Percentiles rank a stretch among this genome's conserved stretches.
These are phyloP conservation scores for Dermochelys coriacea DNA, from an alignment of 2,797 vertebrate species.

Conservation along the genomic window DNA sequence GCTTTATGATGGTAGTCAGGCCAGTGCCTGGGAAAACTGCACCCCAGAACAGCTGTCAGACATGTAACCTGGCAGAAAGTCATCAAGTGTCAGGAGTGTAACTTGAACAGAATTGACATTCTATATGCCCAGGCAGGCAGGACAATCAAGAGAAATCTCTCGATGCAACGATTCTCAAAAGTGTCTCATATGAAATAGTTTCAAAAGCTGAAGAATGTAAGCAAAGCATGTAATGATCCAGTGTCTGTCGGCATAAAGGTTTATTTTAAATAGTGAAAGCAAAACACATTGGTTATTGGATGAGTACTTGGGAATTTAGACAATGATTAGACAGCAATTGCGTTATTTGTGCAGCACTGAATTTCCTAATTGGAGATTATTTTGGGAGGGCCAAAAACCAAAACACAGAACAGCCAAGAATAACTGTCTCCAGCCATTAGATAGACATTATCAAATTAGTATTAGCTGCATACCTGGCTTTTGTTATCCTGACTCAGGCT, in stretches of 20 bases:
- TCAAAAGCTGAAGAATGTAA: constrained; percentile 31
- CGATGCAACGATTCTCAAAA: constrained; percentile 59
- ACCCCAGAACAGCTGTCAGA: constrained; percentile 82
- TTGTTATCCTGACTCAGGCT: not conserved
- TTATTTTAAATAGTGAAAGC: not conserved
- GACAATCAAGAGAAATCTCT: constrained; percentile 47
- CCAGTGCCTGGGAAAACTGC: constrained; percentile 70
- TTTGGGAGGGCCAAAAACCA: constrained; percentile 9
- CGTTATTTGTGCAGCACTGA: not conserved
- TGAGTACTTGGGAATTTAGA: constrained; percentile 18
- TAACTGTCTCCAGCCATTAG: not conserved
- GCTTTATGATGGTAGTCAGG: constrained; percentile 73
- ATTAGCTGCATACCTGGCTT: not conserved
- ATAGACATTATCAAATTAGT: not conserved
- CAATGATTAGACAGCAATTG: not conserved
- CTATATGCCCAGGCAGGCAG: constrained; percentile 38
- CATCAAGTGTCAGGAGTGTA: constrained; percentile 52
- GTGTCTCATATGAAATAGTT: constrained; percentile 63
- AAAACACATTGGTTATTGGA: constrained; percentile 2
- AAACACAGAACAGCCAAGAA: constrained; percentile 31
- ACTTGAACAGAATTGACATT: constrained; percentile 65
- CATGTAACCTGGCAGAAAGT: constrained; percentile 73
- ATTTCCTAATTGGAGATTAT: constrained; percentile 17
- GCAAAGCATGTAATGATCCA: constrained; percentile 15
- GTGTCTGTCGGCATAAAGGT: not conserved